Evolutionary conservation across 2,113 vertebrate genomes (phyloP), one percentile per base, ranked within the genome.

Genomic region (Leptodactylus fuscus): DNA sequence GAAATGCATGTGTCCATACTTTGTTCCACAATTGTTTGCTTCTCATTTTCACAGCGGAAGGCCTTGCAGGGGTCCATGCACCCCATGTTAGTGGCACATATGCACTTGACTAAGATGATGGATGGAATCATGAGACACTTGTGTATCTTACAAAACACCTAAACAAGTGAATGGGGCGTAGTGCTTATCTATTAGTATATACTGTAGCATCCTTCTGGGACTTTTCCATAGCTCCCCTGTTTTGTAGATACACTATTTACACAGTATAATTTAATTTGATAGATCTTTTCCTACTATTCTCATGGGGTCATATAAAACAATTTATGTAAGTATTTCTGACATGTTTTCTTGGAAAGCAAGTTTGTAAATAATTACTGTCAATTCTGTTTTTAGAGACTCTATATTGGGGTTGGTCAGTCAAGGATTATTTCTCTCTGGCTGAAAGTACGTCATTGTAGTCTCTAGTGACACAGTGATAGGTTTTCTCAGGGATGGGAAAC

Each of bases 401-500:
- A 81, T 73, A 81, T 81, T 73, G 5, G 34, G 76, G 48, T 81
- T 81, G 67, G 77, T 81, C 53, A 81, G 49, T 44, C 27, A 73
- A 81, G 84, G 77, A 73, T 86, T 86, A 81, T 81, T 81, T 51
- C 65, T 86, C 65, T 81, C 76, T 81, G 76, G 84, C 60, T 86
- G 8, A 60, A 81, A 44, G 76, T 81, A 81, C 84, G 84, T 86
- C 84, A 86, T 80, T 86, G 76, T 86, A 86, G 76, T 86, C 84
- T 86, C 84, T 86, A 81, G 84, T 81, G 84, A 81, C 76, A 85
- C 65, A 24, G 84, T n/a, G 77, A 81, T 81, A 81, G 77, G 84
- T 32, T 81, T 85, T 86, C 84, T 81, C 84, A 81, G 76, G 65
- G 84, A 79, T 86, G 84, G 76, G 84, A 86, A 86, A 73, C 27